A percentile compares a stretch with the other conserved stretches of the same genome.
Conservation (phyloP, 2,888 invertebrate genomes). For the Plemyria rubiginata region DNA sequence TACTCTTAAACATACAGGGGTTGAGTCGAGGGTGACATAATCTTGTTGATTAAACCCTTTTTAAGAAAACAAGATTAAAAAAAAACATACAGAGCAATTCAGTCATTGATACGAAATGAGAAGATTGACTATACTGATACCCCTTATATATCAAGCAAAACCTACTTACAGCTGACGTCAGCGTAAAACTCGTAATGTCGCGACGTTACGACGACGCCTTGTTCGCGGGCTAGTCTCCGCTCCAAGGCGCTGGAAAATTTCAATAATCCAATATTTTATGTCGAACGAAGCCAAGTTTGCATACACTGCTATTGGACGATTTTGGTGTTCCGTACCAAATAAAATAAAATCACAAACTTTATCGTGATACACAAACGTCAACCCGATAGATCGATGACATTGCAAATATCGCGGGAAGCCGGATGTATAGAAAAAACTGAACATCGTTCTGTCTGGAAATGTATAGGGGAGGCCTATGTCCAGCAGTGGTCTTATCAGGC, state of each 20-base stretch:
- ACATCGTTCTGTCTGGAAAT: too few relatives aligned
- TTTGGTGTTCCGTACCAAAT: conserved; percentile 53
- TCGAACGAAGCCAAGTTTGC: conserved; percentile 53
- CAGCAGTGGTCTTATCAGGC: too few relatives aligned
- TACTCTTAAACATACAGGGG: too few relatives aligned
- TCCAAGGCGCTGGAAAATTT: conserved; percentile 64
- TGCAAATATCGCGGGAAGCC: too few relatives aligned
- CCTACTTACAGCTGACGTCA: conserved; percentile 50
- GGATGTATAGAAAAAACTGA: too few relatives aligned
- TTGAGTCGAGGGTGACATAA: too few relatives aligned
- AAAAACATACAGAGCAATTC: neutral
- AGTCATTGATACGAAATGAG: neutral
- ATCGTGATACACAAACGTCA: neutral
- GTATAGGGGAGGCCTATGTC: too few relatives aligned
- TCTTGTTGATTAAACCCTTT: too few relatives aligned
- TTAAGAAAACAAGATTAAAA: too few relatives aligned
- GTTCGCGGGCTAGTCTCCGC: conserved; percentile 50
- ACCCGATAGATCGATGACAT: too few relatives aligned
- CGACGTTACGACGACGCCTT: conserved; percentile 37
- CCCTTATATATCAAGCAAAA: conserved; percentile 5
- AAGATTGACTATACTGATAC: neutral
- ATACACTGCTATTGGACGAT: conserved; percentile 61
- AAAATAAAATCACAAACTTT: neutral
- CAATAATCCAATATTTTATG: conserved; percentile 67
- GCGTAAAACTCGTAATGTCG: conserved; percentile 35